Conservation (phyloP, 2,888 invertebrate species). For the Andrena dorsata region DNA sequence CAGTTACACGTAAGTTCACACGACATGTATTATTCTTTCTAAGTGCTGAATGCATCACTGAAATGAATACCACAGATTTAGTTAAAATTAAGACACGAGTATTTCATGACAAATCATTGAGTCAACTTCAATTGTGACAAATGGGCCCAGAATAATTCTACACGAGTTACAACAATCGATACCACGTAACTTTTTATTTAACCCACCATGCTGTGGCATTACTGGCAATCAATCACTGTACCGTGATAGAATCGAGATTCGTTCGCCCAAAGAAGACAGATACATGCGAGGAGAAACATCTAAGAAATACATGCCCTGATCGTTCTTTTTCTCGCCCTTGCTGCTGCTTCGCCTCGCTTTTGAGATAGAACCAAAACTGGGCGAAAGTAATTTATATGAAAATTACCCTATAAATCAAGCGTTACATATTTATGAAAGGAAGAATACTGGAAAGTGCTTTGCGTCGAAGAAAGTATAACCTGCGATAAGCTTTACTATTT, state of each 20-base stretch:
- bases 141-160: too few species aligned
- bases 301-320: background rate
- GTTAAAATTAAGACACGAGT: too few species aligned
- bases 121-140: too few species aligned
- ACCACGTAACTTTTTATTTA: too few species aligned
- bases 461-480: background rate
- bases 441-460: conserved; percentile 6
- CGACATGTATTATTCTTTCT: too few species aligned
- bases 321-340: background rate
- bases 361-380: background rate
- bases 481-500: background rate
- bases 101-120: too few species aligned
- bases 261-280: background rate
- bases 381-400: conserved; percentile 41
- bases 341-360: background rate
- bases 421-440: conserved; percentile 34
- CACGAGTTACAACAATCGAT: too few species aligned
- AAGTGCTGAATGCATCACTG: too few species aligned
- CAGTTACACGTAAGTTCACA: too few species aligned
- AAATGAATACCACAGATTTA: too few species aligned
- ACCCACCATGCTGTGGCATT: too few species aligned
- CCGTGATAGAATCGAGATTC: background rate
- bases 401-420: conserved; percentile 27
- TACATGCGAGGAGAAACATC: background rate
- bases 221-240: background rate